Conservation (phyloP, 2,888 invertebrate species). For the Cheilosia vernalis region DNA sequence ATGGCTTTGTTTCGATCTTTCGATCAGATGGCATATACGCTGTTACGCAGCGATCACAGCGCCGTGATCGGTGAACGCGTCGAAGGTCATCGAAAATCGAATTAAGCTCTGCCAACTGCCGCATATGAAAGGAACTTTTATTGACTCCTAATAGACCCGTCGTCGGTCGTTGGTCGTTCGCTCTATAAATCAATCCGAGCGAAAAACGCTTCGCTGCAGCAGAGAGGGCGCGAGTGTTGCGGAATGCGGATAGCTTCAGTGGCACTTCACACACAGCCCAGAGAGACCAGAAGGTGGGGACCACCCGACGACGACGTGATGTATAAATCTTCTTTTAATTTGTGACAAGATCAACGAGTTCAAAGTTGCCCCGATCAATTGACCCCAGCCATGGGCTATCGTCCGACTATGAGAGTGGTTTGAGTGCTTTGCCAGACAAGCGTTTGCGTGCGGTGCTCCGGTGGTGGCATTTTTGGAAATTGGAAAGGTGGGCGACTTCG, state of each 20-base stretch:
- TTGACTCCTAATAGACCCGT: conserved; percentile 54
- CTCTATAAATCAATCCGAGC: conserved; percentile 29
- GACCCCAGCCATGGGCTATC: conserved; percentile 79
- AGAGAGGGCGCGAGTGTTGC: not conserved
- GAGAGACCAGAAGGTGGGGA: conserved; percentile 37
- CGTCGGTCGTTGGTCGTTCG: not conserved
- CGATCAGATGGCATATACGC: not conserved
- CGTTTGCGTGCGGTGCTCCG: conserved; percentile 5
- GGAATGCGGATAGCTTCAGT: conserved; percentile 7
- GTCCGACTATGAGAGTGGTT: conserved; percentile 55
- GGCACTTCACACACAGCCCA: conserved; percentile 22
- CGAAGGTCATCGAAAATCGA: conserved; percentile 54
- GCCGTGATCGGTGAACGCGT: conserved; percentile 35
- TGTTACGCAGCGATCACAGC: too few species aligned
- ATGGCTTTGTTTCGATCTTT: conserved; percentile 25
- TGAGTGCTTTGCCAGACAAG: conserved; percentile 37
- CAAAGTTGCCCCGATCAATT: conserved; percentile 84
- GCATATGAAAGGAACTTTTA: conserved; percentile 55
- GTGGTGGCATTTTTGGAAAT: conserved; percentile 47
- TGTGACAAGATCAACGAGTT: conserved; percentile 84
- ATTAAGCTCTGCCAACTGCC: conserved; percentile 31
- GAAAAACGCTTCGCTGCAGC: not conserved
- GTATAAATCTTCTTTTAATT: conserved; percentile 83
- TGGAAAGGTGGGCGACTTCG: conserved; percentile 65
- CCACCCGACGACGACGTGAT: conserved; percentile 56